Conservation (phyloP, 2,113 vertebrate species). For the Nerophis lumbriciformis region DNA sequence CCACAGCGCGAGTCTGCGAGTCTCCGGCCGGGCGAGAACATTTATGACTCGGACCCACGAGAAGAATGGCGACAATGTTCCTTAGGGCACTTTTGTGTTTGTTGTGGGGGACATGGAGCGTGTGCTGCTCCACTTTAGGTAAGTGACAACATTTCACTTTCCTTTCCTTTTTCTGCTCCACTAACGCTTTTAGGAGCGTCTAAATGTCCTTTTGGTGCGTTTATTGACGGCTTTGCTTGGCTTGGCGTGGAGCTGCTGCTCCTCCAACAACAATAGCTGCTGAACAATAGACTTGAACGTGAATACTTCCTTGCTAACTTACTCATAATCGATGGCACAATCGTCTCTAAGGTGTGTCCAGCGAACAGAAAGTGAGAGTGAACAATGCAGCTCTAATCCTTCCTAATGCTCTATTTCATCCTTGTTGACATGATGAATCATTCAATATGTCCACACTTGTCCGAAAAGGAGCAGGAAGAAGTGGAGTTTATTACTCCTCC, state of each 20-base stretch:
- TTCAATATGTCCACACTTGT: too few species aligned
- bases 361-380: not conserved
- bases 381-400: too few species aligned
- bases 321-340: not conserved
- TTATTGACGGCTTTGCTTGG: not conserved
- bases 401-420: too few species aligned
- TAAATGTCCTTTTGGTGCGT: too few species aligned
- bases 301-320: too few species aligned
- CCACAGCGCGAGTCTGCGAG: not conserved
- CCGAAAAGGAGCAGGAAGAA: too few species aligned
- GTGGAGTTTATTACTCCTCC: too few species aligned
- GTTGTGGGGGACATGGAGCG: constrained; percentile 26
- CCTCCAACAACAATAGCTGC: not conserved
- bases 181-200: not conserved
- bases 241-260: too few species aligned
- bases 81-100: constrained; percentile 39
- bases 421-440: too few species aligned
- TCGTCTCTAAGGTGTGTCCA: not conserved
- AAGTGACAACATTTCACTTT: constrained; percentile 29
- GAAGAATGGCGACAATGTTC: constrained; percentile 19
- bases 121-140: constrained; percentile 39
- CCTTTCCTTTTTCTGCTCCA: constrained; percentile 3
- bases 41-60: constrained; percentile 33
- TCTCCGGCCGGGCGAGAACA: not conserved
- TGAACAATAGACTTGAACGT: not conserved